These are phyloP conservation scores for Ophion ellenae DNA, from an alignment of 2,888 invertebrate species.

Conservation along the genomic window DNA sequence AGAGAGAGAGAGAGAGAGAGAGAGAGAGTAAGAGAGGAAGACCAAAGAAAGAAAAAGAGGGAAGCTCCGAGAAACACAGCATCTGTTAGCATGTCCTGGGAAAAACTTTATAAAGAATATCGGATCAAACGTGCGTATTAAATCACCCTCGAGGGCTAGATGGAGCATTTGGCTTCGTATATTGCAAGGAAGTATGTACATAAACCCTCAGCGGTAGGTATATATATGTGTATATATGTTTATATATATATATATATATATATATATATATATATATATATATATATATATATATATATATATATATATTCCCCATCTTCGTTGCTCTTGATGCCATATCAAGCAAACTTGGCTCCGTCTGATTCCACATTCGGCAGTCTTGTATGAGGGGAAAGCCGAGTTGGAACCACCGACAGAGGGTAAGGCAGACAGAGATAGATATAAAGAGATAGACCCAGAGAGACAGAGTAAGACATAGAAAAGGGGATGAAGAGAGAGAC, in stretches of 20 bases:
- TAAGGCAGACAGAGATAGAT: constrained; percentile 28
- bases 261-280: too few species aligned
- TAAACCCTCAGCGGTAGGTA: background rate
- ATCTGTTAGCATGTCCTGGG: constrained; percentile 66
- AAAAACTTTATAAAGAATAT: constrained; percentile 79
- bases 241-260: background rate
- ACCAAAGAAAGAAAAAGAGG: constrained; percentile 22
- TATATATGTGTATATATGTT: too few species aligned
- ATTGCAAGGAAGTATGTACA: constrained; percentile 23
- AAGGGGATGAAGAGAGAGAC: constrained; percentile 22
- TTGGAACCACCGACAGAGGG: constrained; percentile 46
- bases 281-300: background rate
- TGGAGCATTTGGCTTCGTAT: constrained; percentile 44
- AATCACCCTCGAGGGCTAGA: constrained; percentile 76
- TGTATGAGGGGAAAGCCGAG: constrained; percentile 49
- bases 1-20: constrained; percentile 30
- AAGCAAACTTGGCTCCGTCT: constrained; percentile 53
- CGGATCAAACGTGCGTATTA: constrained; percentile 78
- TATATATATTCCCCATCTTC: constrained; percentile 22
- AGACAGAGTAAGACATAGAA: constrained; percentile 18
- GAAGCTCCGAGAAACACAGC: constrained; percentile 64
- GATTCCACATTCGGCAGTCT: constrained; percentile 69
- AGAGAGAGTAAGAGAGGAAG: background rate
- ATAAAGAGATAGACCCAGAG: constrained; percentile 24
- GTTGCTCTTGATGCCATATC: constrained; percentile 43